phyloP scores from a whole-genome alignment of 2,888 invertebrate genomes.

The Epirrhoe alternata region DNA sequence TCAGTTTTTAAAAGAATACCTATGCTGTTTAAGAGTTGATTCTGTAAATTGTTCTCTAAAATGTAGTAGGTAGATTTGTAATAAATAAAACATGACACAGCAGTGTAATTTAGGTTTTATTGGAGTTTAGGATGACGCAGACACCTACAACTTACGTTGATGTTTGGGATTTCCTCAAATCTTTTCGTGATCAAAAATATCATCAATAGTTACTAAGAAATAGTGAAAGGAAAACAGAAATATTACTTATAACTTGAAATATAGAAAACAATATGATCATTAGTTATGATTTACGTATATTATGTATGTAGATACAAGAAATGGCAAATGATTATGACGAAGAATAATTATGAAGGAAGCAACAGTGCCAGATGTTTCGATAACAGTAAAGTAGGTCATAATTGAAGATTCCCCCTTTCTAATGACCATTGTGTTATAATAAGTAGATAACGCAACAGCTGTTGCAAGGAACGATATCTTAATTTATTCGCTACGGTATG shows the following conservation, averaged over 20 bases:
- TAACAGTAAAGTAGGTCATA: constrained; percentile 5
- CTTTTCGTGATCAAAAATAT: not conserved
- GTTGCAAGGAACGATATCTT: constrained; percentile 31
- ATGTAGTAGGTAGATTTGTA: too few relatives aligned
- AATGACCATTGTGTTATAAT: constrained; percentile 20
- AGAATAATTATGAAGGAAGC: constrained; percentile 4
- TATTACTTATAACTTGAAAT: not conserved
- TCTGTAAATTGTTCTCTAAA: too few relatives aligned
- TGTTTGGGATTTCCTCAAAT: not conserved
- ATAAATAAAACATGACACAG: too few relatives aligned
- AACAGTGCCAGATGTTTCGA: not conserved
- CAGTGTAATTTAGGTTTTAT: too few relatives aligned
- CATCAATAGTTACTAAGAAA: not conserved
- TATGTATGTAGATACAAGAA: not conserved
- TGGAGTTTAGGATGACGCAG: not conserved
- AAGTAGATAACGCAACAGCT: constrained; percentile 33
- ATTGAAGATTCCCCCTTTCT: constrained; percentile 18
- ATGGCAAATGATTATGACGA: not conserved
- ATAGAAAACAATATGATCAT: not conserved
- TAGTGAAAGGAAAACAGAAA: not conserved
- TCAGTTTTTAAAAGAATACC: too few relatives aligned
- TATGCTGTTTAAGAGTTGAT: too few relatives aligned
- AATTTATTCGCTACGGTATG: constrained; percentile 36
- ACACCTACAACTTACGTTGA: not conserved
- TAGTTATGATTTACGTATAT: too few relatives aligned